Evolutionary conservation across 1,140 invertebrate genomes (phyloP).

Genomic region (Drosophila arizonae): DNA sequence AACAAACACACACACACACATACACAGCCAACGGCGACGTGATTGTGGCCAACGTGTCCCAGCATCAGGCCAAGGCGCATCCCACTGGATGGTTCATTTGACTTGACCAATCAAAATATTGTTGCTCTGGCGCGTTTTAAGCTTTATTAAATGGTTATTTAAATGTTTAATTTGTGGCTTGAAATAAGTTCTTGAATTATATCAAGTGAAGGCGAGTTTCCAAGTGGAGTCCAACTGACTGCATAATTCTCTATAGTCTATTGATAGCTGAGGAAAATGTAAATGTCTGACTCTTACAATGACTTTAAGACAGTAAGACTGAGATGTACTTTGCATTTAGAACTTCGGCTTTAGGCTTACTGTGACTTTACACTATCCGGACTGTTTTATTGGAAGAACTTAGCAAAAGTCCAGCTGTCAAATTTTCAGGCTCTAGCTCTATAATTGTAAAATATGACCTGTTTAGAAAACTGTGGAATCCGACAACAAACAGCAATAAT

Average conservation of each 20-base stretch:
- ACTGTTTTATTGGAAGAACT: too few species aligned
- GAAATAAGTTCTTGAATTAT: background rate
- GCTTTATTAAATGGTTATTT: slow-evolving; percentile 63
- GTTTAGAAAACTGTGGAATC: too few species aligned
- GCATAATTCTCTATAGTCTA: background rate
- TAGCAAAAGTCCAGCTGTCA: too few species aligned
- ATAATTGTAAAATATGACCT: too few species aligned
- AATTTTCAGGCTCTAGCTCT: too few species aligned
- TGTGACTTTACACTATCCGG: too few species aligned
- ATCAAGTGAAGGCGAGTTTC: background rate
- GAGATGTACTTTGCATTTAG: too few species aligned
- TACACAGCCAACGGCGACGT: slow-evolving; percentile 37
- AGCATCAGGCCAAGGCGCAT: background rate
- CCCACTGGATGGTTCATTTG: slow-evolving; percentile 55
- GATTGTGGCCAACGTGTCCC: slow-evolving; percentile 58
- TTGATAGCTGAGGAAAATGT: too few species aligned
- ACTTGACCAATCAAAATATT: slow-evolving; percentile 66
- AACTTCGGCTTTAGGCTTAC: too few species aligned
- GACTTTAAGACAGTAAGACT: too few species aligned
- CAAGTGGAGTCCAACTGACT: background rate
- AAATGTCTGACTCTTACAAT: too few species aligned
- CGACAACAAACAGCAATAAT: too few species aligned
- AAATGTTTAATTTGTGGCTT: slow-evolving; percentile 14
- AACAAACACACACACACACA: slow-evolving; percentile 30
- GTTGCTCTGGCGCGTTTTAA: slow-evolving; percentile 39